These are phyloP conservation scores for Lysandra bellargus DNA, from an alignment of 2,888 invertebrate genomes.

Conservation along the genomic window DNA sequence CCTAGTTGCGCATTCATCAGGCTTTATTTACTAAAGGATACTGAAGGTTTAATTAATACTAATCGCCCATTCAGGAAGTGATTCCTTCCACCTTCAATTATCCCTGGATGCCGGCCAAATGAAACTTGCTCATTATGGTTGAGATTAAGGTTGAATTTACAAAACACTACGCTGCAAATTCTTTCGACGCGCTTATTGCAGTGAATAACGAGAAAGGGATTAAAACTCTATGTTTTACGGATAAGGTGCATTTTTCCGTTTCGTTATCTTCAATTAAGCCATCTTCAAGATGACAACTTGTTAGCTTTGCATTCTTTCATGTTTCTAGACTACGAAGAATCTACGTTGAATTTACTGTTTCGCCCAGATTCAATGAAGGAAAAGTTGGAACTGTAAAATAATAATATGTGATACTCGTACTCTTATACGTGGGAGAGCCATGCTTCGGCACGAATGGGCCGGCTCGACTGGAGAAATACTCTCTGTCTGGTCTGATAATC, in stretches of 20 bases:
- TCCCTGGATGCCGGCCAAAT: constrained; percentile 41
- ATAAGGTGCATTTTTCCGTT: not conserved
- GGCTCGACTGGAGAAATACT: no score
- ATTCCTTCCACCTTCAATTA: constrained; percentile 42
- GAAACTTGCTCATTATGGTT: constrained; percentile 42
- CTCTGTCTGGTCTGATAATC: no score
- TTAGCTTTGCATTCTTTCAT: constrained; percentile 22
- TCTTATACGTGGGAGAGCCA: no score
- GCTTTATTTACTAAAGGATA: constrained; percentile 5
- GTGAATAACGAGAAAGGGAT: not conserved
- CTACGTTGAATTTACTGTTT: not conserved
- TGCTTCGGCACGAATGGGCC: no score
- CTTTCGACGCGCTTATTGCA: constrained; percentile 35
- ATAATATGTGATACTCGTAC: no score
- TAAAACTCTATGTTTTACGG: not conserved
- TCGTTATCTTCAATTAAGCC: not conserved
- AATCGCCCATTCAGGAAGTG: constrained; percentile 34
- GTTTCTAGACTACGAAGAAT: not conserved
- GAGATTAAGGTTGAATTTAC: constrained; percentile 41
- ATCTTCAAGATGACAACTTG: constrained; percentile 27
- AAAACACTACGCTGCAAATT: constrained; percentile 40
- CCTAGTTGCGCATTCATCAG: not conserved
- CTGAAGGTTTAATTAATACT: constrained; percentile 20
- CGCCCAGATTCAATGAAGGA: not conserved
- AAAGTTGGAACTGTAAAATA: not conserved